Percentiles rank a stretch among this genome's conserved stretches.
Conservation (phyloP, 2,797 vertebrate genomes). For the Hapalemur alaotrensis region DNA sequence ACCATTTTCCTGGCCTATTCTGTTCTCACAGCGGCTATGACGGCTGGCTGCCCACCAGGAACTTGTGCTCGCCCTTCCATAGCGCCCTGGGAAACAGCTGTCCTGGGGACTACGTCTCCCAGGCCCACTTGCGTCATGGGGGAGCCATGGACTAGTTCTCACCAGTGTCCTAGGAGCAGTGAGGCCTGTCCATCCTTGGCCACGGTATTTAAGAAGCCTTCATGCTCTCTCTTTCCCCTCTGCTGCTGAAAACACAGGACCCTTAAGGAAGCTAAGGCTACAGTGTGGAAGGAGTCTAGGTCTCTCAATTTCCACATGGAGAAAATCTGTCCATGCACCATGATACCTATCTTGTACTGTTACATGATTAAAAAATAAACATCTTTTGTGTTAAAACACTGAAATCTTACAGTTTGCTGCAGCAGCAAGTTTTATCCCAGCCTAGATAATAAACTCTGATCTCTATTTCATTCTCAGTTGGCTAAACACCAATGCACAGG, state of each 20-base stretch:
- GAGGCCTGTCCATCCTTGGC: not conserved
- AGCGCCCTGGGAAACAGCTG: not conserved
- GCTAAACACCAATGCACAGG: not conserved
- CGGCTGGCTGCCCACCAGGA: not conserved
- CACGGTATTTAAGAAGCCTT: not conserved
- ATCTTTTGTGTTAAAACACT: not conserved
- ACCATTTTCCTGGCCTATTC: not conserved
- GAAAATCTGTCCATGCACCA: not conserved
- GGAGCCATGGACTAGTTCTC: not conserved
- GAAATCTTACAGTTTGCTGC: not conserved
- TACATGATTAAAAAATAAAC: not conserved
- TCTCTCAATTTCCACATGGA: not conserved
- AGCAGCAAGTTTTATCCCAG: not conserved
- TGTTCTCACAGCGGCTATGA: not conserved
- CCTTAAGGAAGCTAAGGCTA: not conserved
- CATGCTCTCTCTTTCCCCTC: not conserved
- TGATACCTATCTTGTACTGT: not conserved
- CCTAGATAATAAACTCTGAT: not conserved
- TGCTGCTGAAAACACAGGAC: not conserved
- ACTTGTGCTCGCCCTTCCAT: not conserved
- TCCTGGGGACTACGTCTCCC: not conserved
- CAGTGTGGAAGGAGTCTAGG: not conserved
- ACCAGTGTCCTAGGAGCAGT: not conserved
- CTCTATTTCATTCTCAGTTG: not conserved
- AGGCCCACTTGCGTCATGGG: not conserved